Evolutionary conservation across 2,113 vertebrate species (phyloP).

Genomic region (Trichomycterus rosablanca): DNA sequence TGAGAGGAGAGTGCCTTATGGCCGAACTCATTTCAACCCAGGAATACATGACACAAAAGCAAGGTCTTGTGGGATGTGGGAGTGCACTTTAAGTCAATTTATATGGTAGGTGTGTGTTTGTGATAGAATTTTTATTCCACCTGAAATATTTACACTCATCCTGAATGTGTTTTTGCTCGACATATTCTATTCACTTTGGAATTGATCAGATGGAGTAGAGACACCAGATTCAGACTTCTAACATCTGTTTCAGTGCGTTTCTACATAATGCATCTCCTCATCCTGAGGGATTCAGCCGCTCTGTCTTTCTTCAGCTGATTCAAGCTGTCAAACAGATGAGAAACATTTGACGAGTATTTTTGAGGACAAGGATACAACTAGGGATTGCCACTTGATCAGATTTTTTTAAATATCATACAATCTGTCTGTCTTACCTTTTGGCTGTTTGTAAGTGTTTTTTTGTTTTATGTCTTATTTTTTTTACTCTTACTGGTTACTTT

Average conservation of each 20-base stretch:
- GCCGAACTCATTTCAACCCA: background rate
- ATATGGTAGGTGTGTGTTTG: slow-evolving; percentile 9
- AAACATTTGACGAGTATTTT: slow-evolving; percentile 32
- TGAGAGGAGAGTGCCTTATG: slow-evolving; percentile 15
- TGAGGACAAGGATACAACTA: slow-evolving; percentile 20
- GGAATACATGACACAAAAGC: background rate
- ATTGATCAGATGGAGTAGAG: slow-evolving; percentile 49
- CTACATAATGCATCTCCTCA: slow-evolving; percentile 57
- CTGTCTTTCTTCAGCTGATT: slow-evolving; percentile 25
- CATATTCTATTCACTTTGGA: slow-evolving; percentile 54
- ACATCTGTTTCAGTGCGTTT: slow-evolving; percentile 54
- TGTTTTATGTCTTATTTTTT: background rate
- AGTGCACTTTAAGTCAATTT: background rate
- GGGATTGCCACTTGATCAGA: slow-evolving; percentile 14
- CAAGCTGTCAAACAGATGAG: slow-evolving; percentile 21
- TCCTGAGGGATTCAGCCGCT: slow-evolving; percentile 51
- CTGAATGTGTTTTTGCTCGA: slow-evolving; percentile 48
- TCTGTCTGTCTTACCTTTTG: background rate
- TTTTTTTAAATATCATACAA: background rate
- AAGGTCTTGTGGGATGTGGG: background rate
- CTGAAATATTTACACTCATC: slow-evolving; percentile 59
- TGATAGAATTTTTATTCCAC: slow-evolving; percentile 40
- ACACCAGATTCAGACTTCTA: slow-evolving; percentile 57
- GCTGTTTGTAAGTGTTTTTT: too few relatives aligned
- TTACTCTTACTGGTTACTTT: background rate